Evolutionary conservation across 2,113 vertebrate species (phyloP).

Genomic region (Ptilonorhynchus violaceus): DNA sequence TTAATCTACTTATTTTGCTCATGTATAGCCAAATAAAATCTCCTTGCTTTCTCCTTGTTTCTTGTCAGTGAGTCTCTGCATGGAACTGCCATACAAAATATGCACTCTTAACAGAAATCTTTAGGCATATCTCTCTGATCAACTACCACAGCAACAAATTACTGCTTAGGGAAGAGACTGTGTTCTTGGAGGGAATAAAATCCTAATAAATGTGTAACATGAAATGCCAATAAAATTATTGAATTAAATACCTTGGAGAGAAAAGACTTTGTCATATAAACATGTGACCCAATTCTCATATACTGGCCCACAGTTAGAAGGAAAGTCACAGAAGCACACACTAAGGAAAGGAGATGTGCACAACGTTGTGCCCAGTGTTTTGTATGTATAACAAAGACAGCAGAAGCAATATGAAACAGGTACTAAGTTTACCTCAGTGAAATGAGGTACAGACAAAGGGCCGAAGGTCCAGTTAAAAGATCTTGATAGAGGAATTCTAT

Average conservation of each 20-base stretch:
- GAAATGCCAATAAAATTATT: not conserved
- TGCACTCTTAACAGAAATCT: not conserved
- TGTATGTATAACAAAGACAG: not conserved
- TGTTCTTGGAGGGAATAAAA: not conserved
- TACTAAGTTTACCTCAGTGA: not conserved
- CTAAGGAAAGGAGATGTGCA: not conserved
- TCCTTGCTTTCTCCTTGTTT: accelerated
- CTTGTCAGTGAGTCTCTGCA: not conserved
- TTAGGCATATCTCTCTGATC: not conserved
- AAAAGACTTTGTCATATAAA: not conserved
- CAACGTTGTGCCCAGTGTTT: not conserved
- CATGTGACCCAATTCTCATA: not conserved
- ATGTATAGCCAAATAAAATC: not conserved
- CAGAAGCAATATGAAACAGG: not conserved
- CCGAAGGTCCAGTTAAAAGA: not conserved
- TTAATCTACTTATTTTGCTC: not conserved
- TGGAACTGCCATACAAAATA: not conserved
- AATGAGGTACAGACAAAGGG: not conserved
- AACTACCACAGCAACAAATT: not conserved
- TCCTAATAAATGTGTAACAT: not conserved
- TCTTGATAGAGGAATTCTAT: not conserved
- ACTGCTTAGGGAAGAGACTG: not conserved
- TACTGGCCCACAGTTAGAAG: not conserved
- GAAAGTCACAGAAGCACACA: not conserved
- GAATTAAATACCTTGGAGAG: not conserved